A percentile compares a stretch with the other conserved stretches of the same genome.
phyloP scores from a whole-genome alignment of 2,797 vertebrate genomes.

The Graptemys geographica region DNA sequence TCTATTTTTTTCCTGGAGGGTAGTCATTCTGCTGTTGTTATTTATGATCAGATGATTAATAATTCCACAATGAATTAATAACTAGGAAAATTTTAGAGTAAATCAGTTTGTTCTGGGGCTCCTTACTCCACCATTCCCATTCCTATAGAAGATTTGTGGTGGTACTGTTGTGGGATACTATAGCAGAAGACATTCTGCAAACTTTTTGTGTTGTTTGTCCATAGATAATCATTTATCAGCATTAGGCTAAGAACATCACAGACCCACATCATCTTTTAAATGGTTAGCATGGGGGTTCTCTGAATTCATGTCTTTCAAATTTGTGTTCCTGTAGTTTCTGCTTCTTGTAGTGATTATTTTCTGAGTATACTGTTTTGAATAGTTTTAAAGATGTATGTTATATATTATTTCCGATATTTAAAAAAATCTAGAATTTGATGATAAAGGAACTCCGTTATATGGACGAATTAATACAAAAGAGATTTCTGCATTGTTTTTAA shows the following conservation, averaged over 20 bases:
- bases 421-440: background rate
- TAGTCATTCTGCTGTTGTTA: background rate
- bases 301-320: background rate
- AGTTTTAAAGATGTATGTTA: background rate
- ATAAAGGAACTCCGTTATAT: background rate
- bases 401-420: background rate
- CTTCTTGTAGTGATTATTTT: background rate
- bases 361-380: background rate
- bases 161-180: background rate
- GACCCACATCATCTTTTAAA: background rate
- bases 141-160: background rate
- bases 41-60: background rate
- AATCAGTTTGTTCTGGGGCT: background rate
- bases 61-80: background rate
- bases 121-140: background rate
- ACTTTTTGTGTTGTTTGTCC: background rate
- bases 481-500: conserved; percentile 1
- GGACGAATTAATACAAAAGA: background rate
- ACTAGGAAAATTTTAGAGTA: background rate
- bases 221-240: background rate
- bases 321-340: background rate
- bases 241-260: background rate
- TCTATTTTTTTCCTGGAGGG: background rate
- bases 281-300: background rate
- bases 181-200: background rate